Evolutionary conservation across 2,797 vertebrate genomes (phyloP).

Genomic region (Prionace glauca): DNA sequence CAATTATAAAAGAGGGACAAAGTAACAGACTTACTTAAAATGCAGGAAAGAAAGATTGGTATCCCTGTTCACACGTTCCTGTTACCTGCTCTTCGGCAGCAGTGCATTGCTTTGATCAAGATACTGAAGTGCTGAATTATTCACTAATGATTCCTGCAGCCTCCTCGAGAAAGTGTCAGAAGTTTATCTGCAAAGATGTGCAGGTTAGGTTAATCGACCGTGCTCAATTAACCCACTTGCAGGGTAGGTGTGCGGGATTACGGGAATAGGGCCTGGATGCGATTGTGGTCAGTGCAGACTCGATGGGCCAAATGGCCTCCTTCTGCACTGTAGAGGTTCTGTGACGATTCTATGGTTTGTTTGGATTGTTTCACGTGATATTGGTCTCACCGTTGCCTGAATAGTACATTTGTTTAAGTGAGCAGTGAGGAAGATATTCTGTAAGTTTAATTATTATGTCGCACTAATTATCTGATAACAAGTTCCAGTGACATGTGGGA

Average conservation of each 20-base stretch:
- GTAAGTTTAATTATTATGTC: conserved; percentile 33
- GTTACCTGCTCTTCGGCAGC: not conserved
- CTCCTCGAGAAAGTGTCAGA: not conserved
- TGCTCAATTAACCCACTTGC: too few relatives aligned
- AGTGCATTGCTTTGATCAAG: not conserved
- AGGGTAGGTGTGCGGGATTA: too few relatives aligned
- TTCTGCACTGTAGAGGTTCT: too few relatives aligned
- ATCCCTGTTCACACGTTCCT: not conserved
- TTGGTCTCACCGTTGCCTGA: not conserved
- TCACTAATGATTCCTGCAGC: not conserved
- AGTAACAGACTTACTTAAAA: not conserved
- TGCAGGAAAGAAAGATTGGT: not conserved
- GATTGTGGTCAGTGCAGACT: too few relatives aligned
- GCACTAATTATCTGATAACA: conserved; percentile 32
- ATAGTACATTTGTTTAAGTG: not conserved
- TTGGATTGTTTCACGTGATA: conserved; percentile 22
- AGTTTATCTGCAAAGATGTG: not conserved
- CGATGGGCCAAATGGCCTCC: too few relatives aligned
- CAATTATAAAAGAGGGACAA: not conserved
- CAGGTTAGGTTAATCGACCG: too few relatives aligned
- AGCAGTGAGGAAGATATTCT: conserved; percentile 5
- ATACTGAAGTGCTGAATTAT: not conserved
- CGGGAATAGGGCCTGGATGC: too few relatives aligned
- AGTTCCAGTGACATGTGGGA: conserved; percentile 8
- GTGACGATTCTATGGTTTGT: not conserved